phyloP scores from a whole-genome alignment of 2,113 vertebrate genomes.

The Neotoma lepida region DNA sequence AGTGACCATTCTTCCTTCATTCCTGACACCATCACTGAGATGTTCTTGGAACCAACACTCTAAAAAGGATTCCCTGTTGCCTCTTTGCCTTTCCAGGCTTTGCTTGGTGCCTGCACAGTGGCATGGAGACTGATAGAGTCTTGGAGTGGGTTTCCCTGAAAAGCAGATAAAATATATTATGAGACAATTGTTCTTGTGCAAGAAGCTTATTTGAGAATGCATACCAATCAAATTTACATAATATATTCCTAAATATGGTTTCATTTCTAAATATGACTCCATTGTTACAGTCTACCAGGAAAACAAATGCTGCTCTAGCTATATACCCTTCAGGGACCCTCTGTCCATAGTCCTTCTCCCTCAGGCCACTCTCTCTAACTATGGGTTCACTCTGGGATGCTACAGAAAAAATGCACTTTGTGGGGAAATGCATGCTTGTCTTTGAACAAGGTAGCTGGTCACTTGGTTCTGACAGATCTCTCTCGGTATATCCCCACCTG shows the following conservation, averaged over 20 bases:
- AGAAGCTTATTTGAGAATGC: background rate
- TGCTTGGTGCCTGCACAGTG: background rate
- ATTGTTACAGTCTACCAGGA: background rate
- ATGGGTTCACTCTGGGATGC: background rate
- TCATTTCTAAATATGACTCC: background rate
- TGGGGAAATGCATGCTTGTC: background rate
- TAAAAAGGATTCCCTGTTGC: background rate
- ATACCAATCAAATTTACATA: background rate
- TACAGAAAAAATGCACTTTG: background rate
- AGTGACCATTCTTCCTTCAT: background rate
- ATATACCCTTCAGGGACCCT: fast-evolving
- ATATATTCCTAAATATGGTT: background rate
- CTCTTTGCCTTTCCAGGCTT: background rate
- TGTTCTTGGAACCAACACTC: background rate
- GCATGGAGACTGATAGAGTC: background rate
- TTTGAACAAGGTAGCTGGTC: background rate
- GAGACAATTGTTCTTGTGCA: background rate
- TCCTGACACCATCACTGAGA: background rate
- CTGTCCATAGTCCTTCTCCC: background rate
- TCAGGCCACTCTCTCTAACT: background rate
- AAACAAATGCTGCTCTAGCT: too few relatives aligned
- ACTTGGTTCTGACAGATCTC: background rate
- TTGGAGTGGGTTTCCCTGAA: background rate
- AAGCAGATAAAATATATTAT: background rate
- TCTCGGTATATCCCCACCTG: background rate